These are phyloP conservation scores for Musca vetustissima DNA, from an alignment of 1,140 invertebrate species.

Conservation along the genomic window DNA sequence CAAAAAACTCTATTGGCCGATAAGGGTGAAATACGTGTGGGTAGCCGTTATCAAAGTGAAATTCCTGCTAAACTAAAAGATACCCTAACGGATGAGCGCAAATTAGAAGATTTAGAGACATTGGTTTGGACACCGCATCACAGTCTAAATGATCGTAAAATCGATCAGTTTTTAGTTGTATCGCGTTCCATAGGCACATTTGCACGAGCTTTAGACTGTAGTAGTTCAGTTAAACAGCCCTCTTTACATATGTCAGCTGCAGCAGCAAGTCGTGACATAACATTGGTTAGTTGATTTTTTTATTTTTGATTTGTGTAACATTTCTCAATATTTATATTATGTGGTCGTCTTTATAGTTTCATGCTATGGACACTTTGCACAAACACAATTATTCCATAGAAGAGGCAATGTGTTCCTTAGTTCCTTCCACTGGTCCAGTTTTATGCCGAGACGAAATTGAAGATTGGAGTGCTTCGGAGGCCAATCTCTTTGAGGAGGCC, in stretches of 20 bases:
- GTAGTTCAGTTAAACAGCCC: slow-evolving; percentile 96
- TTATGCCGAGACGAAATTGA: slow-evolving; percentile 99
- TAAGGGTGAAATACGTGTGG: slow-evolving; percentile 90
- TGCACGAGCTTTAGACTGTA: slow-evolving; percentile 96
- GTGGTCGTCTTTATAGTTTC: slow-evolving; percentile 68
- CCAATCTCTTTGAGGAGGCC: slow-evolving; percentile 98
- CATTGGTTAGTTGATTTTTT: slow-evolving; percentile 67
- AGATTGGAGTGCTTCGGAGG: slow-evolving; percentile 99
- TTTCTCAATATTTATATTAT: too few relatives aligned
- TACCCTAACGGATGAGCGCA: slow-evolving; percentile 76
- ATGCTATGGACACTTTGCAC: slow-evolving; percentile 98
- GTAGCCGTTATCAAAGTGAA: slow-evolving; percentile 95
- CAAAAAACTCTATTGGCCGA: slow-evolving; percentile 98
- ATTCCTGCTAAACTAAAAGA: slow-evolving; percentile 72
- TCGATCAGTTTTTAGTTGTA: slow-evolving; percentile 98
- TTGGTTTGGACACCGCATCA: slow-evolving; percentile 93
- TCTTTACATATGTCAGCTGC: slow-evolving; percentile 98
- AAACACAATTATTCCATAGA: slow-evolving; percentile 90
- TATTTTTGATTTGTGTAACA: too few relatives aligned
- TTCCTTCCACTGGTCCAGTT: slow-evolving; percentile 93
- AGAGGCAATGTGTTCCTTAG: slow-evolving; percentile 87
- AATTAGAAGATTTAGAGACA: slow-evolving; percentile 81
- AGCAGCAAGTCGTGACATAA: slow-evolving; percentile 96
- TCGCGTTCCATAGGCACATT: slow-evolving; percentile 98
- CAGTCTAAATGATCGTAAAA: slow-evolving; percentile 88